These are phyloP conservation scores for Drosophila azteca DNA, from an alignment of 1,140 invertebrate genomes.

Conservation along the genomic window DNA sequence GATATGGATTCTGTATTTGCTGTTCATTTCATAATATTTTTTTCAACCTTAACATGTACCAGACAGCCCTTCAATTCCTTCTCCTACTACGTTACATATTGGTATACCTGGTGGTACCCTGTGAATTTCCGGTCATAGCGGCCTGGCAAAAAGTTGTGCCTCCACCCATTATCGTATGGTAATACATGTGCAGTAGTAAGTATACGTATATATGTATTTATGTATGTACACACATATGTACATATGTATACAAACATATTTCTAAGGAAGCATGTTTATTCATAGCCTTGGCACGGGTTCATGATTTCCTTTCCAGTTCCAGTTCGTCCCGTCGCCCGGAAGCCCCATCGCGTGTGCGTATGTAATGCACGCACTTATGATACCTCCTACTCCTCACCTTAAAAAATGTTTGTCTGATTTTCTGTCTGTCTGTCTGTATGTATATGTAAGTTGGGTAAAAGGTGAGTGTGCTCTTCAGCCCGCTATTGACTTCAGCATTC, in stretches of 20 bases:
- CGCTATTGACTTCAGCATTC: neutral
- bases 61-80: too few species aligned
- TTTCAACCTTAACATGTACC: too few species aligned
- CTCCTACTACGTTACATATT: too few species aligned
- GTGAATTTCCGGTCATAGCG: constrained; percentile 14
- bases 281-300: constrained; percentile 26
- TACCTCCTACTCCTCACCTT: constrained; percentile 6
- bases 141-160: constrained; percentile 38
- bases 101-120: too few species aligned
- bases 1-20: too few species aligned
- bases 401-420: too few species aligned
- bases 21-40: too few species aligned
- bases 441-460: too few species aligned
- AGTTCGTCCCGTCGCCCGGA: constrained; percentile 3
- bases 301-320: constrained; percentile 24
- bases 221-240: neutral
- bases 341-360: constrained; percentile 25
- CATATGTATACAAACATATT: neutral
- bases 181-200: neutral
- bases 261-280: constrained; percentile 35
- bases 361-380: constrained; percentile 46
- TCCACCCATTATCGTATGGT: constrained; percentile 1
- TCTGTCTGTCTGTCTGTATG: neutral
- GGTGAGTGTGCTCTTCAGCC: too few species aligned
- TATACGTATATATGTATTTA: too few species aligned